These are phyloP conservation scores for Puma concolor DNA, from an alignment of 2,113 vertebrate genomes.

Conservation along the genomic window DNA sequence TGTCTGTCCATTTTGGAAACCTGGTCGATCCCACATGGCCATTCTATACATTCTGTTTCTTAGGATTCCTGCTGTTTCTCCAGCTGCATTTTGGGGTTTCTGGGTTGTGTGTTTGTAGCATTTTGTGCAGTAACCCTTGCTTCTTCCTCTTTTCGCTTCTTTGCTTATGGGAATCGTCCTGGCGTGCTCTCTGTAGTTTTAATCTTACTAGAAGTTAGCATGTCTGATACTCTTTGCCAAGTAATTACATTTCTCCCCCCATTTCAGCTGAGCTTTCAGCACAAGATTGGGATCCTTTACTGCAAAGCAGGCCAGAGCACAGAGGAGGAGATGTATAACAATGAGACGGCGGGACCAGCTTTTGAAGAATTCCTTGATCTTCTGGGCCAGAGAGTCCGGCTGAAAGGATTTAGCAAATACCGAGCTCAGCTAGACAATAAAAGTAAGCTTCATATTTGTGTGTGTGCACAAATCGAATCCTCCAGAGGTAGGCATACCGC, in stretches of 20 bases:
- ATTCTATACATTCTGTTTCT: background rate
- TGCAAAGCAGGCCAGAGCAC: slow-evolving; percentile 97
- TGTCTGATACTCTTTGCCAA: background rate
- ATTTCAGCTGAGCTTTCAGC: slow-evolving; percentile 98
- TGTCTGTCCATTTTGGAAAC: background rate
- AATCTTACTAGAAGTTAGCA: background rate
- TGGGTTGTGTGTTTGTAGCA: background rate
- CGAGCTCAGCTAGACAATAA: slow-evolving; percentile 98
- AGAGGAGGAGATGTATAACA: slow-evolving; percentile 99
- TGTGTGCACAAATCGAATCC: background rate
- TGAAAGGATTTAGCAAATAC: slow-evolving; percentile 98
- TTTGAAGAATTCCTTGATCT: slow-evolving; percentile 98
- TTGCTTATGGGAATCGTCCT: background rate
- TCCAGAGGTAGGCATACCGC: background rate
- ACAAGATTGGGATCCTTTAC: slow-evolving; percentile 98
- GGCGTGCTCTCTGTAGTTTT: background rate
- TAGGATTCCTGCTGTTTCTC: background rate
- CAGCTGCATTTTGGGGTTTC: background rate
- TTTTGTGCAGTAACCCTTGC: background rate
- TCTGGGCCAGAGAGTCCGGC: slow-evolving; percentile 96
- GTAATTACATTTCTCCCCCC: slow-evolving; percentile 38
- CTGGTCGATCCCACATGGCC: background rate
- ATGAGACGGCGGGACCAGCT: slow-evolving; percentile 94
- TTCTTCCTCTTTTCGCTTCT: background rate
- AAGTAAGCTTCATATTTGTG: slow-evolving; percentile 88